Evolutionary conservation across 2,797 vertebrate species (phyloP).

Genomic region (Hippopotamyrus pictus): DNA sequence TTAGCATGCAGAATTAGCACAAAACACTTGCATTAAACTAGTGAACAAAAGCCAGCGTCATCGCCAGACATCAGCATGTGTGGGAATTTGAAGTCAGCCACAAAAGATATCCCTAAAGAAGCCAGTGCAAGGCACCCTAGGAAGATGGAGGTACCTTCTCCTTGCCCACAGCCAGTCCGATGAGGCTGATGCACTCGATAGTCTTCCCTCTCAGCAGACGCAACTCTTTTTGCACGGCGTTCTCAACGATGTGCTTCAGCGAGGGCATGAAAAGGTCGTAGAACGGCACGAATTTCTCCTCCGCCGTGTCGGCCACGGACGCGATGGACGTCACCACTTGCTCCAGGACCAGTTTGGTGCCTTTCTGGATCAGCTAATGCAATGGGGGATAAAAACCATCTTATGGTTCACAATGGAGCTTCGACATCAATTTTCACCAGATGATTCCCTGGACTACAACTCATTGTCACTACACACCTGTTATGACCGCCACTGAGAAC

Average conservation of each 20-base stretch:
- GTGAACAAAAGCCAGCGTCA: neutral
- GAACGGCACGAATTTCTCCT: slow-evolving; percentile 97
- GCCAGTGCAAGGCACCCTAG: neutral
- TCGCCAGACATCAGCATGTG: neutral
- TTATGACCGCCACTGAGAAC: neutral
- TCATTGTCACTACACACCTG: neutral
- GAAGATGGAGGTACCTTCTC: slow-evolving; percentile 70
- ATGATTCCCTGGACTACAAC: neutral
- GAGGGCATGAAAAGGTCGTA: slow-evolving; percentile 97
- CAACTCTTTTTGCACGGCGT: slow-evolving; percentile 92
- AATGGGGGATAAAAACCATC: neutral
- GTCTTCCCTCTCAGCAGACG: slow-evolving; percentile 93
- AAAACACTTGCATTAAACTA: neutral
- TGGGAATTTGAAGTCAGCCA: neutral
- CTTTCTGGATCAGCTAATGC: slow-evolving; percentile 87
- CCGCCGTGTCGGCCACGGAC: slow-evolving; percentile 94
- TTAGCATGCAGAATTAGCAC: neutral
- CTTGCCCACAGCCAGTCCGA: slow-evolving; percentile 94
- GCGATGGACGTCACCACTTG: slow-evolving; percentile 98
- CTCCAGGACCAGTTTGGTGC: slow-evolving; percentile 94
- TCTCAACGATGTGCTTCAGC: slow-evolving; percentile 94
- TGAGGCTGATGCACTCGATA: slow-evolving; percentile 97
- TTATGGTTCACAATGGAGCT: neutral
- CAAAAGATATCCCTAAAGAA: neutral
- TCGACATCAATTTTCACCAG: neutral